Conservation (phyloP, 2,113 vertebrate species). For the Protomyctophum bolini region DNA sequence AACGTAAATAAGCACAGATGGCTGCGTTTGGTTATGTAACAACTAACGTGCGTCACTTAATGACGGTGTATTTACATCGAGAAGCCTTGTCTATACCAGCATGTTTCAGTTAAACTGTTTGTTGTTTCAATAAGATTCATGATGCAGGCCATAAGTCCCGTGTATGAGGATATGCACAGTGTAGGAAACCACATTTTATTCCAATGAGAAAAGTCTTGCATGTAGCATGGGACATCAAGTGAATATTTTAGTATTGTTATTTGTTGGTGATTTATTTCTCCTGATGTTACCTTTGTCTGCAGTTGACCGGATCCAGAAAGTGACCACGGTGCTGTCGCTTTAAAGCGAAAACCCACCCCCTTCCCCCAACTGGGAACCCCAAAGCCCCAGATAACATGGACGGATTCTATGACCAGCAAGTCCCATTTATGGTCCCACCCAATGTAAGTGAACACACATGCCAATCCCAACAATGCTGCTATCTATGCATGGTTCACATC, state of each 20-base stretch:
- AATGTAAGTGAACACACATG: conserved; percentile 81
- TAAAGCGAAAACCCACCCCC: conserved; percentile 56
- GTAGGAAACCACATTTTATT: too few relatives aligned
- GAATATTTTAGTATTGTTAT: neutral
- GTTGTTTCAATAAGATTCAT: conserved; percentile 36
- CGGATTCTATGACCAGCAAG: conserved; percentile 96
- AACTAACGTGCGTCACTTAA: conserved; percentile 35
- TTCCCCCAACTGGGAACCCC: conserved; percentile 45
- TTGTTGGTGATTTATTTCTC: conserved; percentile 7
- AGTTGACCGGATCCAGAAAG: conserved; percentile 45
- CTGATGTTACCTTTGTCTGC: conserved; percentile 24
- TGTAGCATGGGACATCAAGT: neutral
- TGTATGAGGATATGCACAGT: neutral
- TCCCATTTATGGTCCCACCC: conserved; percentile 91
- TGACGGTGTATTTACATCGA: conserved; percentile 45
- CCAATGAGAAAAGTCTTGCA: neutral
- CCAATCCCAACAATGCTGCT: too few relatives aligned
- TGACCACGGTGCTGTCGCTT: conserved; percentile 54
- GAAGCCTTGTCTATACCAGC: neutral
- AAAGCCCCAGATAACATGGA: conserved; percentile 84
- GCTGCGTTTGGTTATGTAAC: conserved; percentile 65
- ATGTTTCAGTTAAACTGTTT: conserved; percentile 28
- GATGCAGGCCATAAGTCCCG: neutral
- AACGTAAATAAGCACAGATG: conserved; percentile 50
- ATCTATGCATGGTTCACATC: too few relatives aligned